phyloP scores from a whole-genome alignment of 2,888 invertebrate genomes.

The Nemapogon koenigi region DNA sequence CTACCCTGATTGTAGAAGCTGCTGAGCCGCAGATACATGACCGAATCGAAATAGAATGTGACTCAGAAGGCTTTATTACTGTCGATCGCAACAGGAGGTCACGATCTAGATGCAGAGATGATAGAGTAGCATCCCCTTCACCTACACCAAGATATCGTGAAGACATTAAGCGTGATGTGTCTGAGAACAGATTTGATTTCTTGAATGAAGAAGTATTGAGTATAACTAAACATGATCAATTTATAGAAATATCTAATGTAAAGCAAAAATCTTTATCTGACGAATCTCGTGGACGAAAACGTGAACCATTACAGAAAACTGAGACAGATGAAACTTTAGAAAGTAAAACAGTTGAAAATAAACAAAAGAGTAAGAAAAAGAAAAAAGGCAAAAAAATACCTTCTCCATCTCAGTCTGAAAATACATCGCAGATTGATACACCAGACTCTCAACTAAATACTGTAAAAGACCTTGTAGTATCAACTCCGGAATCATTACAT shows the following conservation, averaged over 20 bases:
- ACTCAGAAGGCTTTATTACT: conserved; percentile 54
- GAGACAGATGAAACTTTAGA: neutral
- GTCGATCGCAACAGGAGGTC: conserved; percentile 54
- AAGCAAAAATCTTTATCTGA: too few species aligned
- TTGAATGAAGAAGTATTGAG: neutral
- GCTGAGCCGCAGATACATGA: conserved; percentile 19
- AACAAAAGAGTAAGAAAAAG: conserved; percentile 16
- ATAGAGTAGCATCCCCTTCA: conserved; percentile 30
- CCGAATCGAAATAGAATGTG: conserved; percentile 30
- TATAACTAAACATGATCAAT: too few species aligned
- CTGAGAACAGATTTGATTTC: conserved; percentile 40
- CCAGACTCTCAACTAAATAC: conserved; percentile 9
- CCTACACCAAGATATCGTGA: conserved; percentile 25
- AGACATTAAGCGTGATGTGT: conserved; percentile 30
- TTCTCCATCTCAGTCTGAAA: conserved; percentile 26
- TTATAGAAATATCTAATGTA: too few species aligned
- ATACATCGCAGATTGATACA: conserved; percentile 24
- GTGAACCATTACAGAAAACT: too few species aligned
- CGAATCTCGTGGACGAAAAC: too few species aligned
- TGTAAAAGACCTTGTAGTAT: conserved; percentile 25
- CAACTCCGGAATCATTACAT: conserved; percentile 44
- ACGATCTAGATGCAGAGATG: conserved; percentile 60
- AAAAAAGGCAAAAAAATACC: conserved; percentile 14
- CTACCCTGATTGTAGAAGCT: conserved; percentile 44
- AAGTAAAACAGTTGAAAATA: too few species aligned